Conservation (phyloP, 2,888 invertebrate species). For the Ormyrus nitidulus region DNA sequence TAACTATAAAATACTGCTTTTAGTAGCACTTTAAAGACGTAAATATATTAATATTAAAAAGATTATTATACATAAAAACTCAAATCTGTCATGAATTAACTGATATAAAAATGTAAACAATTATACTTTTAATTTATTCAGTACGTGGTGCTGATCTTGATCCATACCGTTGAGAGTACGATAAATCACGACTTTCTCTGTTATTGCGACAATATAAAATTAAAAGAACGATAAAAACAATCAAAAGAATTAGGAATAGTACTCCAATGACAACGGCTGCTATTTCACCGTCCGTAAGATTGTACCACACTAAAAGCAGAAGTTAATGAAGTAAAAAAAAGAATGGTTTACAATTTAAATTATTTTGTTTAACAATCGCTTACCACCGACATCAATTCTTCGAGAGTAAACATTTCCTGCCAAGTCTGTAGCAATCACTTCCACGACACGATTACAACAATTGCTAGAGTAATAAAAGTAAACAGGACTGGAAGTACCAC, state of each 20-base stretch:
- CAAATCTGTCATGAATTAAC: no score
- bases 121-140: constrained; percentile 17
- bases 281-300: constrained; percentile 78
- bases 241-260: constrained; percentile 80
- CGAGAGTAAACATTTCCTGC: constrained; percentile 81
- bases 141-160: constrained; percentile 64
- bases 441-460: constrained; percentile 84
- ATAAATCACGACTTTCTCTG: constrained; percentile 79
- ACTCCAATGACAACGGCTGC: constrained; percentile 84
- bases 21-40: neutral
- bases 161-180: constrained; percentile 74
- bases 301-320: constrained; percentile 72
- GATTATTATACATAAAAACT: neutral
- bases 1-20: no score
- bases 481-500: constrained; percentile 83
- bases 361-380: constrained; percentile 25
- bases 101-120: no score
- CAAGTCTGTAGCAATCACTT: constrained; percentile 83
- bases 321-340: neutral
- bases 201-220: constrained; percentile 80
- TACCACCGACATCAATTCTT: constrained; percentile 80
- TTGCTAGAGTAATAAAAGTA: constrained; percentile 82
- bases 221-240: constrained; percentile 78
- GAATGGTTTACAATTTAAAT: neutral
- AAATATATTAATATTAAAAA: neutral